These are phyloP conservation scores for Anniella stebbinsi DNA, from an alignment of 2,797 vertebrate species.

Conservation along the genomic window DNA sequence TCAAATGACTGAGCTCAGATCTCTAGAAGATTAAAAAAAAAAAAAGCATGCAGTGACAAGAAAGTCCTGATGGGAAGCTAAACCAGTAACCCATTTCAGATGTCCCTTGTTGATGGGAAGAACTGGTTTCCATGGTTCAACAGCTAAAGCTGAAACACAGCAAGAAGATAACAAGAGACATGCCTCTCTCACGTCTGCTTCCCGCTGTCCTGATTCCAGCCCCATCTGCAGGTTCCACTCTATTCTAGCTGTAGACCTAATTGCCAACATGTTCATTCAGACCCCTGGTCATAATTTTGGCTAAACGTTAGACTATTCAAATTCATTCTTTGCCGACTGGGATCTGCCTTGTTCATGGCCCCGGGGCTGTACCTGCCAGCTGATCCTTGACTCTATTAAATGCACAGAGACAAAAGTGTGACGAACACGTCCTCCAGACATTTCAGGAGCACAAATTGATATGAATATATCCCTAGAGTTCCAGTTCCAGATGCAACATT, in stretches of 20 bases:
- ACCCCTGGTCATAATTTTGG: not conserved
- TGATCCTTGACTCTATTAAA: not conserved
- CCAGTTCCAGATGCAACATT: no score
- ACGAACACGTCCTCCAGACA: no score
- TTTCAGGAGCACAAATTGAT: no score
- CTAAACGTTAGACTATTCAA: no score
- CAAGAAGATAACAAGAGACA: not conserved
- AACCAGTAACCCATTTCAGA: not conserved
- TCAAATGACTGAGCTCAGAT: not conserved
- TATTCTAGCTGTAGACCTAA: not conserved
- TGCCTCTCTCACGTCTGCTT: not conserved
- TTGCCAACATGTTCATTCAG: not conserved
- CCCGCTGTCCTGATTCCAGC: not conserved
- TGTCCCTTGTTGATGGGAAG: not conserved
- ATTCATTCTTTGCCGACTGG: not conserved
- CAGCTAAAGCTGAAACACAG: not conserved
- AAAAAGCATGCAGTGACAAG: not conserved
- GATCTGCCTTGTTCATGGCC: not conserved
- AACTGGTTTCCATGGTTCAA: not conserved
- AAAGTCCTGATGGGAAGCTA: not conserved
- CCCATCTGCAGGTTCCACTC: not conserved
- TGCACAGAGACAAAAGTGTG: no score
- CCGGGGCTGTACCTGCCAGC: not conserved
- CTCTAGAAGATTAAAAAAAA: not conserved
- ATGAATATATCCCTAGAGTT: no score